Evolutionary conservation across 2,797 vertebrate genomes (phyloP).

Genomic region (Lepilemur septentrionalis): DNA sequence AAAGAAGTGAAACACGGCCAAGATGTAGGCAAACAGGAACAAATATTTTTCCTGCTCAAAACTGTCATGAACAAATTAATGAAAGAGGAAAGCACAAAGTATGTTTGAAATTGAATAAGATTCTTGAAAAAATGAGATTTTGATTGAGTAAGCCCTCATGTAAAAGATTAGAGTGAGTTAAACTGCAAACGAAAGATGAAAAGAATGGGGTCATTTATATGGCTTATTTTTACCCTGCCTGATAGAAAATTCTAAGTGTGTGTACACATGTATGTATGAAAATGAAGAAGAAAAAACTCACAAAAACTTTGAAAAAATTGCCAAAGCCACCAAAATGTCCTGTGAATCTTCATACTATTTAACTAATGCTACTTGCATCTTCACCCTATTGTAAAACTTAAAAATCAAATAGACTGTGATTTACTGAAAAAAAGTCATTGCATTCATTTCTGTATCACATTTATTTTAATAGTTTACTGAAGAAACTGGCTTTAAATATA

Average conservation of each 20-base stretch:
- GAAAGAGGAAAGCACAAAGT: neutral
- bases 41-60: neutral
- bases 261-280: neutral
- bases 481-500: slow-evolving; percentile 42
- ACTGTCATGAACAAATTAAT: neutral
- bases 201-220: neutral
- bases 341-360: neutral
- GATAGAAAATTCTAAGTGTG: neutral
- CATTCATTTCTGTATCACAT: neutral
- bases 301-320: neutral
- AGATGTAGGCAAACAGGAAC: neutral
- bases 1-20: neutral
- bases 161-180: neutral
- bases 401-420: slow-evolving; percentile 53
- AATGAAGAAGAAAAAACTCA: slow-evolving; percentile 38
- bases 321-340: neutral
- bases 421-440: slow-evolving; percentile 42
- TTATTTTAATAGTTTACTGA: slow-evolving; percentile 68
- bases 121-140: neutral
- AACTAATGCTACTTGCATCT: neutral
- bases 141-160: neutral
- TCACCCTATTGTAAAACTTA: slow-evolving; percentile 45
- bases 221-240: neutral
- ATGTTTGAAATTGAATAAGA: neutral
- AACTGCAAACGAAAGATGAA: neutral